Percentiles rank a stretch among this genome's conserved stretches.
Conservation (phyloP, 2,797 vertebrate genomes). For the Manis crassicaudata region DNA sequence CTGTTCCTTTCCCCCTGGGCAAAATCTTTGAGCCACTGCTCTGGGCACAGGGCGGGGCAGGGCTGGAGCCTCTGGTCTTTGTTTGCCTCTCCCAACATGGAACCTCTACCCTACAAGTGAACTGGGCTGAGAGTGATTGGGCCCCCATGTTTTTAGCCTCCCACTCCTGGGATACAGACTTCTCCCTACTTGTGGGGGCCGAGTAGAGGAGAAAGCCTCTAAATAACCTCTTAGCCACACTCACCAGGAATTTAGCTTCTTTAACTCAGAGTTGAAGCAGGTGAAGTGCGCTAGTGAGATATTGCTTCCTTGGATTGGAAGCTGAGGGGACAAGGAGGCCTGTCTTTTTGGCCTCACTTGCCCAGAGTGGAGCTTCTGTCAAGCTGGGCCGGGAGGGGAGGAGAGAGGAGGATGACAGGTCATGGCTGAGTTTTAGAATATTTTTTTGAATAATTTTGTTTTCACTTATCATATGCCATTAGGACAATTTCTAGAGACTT, state of each 20-base stretch:
- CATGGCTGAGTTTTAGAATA: not conserved
- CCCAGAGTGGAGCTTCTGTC: not conserved
- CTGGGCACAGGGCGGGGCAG: not conserved
- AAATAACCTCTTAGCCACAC: not conserved
- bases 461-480: not conserved
- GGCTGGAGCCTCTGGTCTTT: not conserved
- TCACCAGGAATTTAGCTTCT: not conserved
- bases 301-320: not conserved
- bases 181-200: not conserved
- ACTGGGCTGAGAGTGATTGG: not conserved
- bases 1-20: not conserved
- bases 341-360: not conserved
- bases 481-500: not conserved
- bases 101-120: not conserved
- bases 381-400: not conserved
- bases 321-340: not conserved
- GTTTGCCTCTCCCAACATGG: not conserved
- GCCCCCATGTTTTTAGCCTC: not conserved
- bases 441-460: slow-evolving; percentile 6
- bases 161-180: not conserved
- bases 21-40: not conserved
- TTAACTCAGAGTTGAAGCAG: not conserved
- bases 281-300: not conserved
- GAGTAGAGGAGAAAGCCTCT: not conserved
- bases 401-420: not conserved